phyloP scores from a whole-genome alignment of 2,888 invertebrate species.

The Nudaria mundana region DNA sequence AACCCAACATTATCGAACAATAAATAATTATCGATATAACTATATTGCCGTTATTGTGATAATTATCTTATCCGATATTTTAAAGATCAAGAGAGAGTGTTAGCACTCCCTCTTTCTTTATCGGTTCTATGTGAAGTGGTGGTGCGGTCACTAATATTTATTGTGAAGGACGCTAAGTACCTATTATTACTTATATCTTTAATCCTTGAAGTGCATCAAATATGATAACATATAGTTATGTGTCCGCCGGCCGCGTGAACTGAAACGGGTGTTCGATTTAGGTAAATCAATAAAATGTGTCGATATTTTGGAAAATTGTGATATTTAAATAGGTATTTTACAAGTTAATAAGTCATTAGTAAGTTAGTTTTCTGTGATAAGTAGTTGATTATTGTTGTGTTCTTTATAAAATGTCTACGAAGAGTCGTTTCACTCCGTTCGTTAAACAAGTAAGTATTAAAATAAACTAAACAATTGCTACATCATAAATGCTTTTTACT shows the following conservation, averaged over 20 bases:
- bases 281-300: constrained; percentile 1
- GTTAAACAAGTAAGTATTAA: constrained; percentile 39
- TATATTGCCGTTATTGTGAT: background rate
- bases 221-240: constrained; percentile 31
- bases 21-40: background rate
- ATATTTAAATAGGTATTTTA: too few species aligned
- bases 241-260: constrained; percentile 9
- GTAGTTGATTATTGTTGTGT: constrained; percentile 11
- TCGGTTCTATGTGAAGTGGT: background rate
- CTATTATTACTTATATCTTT: constrained; percentile 17
- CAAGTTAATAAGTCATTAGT: too few species aligned
- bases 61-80: background rate
- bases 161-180: constrained; percentile 1
- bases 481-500: too few species aligned
- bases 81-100: background rate
- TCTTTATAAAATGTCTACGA: constrained; percentile 24
- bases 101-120: background rate
- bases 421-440: constrained; percentile 39
- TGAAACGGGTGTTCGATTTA: background rate
- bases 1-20: too few species aligned
- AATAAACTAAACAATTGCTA: too few species aligned
- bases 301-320: background rate
- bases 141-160: background rate
- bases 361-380: background rate
- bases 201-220: constrained; percentile 29